A percentile compares a stretch with the other conserved stretches of the same genome.
Conservation (phyloP, 2,113 vertebrate genomes). For the Entomyzon cyanotis region DNA sequence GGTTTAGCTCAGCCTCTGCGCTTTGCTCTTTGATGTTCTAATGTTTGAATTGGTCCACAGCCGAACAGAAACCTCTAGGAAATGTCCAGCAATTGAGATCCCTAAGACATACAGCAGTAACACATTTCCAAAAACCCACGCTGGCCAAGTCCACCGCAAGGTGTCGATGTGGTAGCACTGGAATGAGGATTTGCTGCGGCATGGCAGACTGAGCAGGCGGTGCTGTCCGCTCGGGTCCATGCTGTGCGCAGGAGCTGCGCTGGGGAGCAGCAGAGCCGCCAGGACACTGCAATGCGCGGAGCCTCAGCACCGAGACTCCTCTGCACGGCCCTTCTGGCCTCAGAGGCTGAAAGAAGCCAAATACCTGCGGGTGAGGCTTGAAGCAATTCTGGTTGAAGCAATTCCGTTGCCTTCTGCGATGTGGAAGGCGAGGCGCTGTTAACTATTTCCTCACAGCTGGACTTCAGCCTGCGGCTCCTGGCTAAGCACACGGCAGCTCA, state of each 20-base stretch:
- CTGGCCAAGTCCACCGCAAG: not conserved
- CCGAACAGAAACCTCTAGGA: not conserved
- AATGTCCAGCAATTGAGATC: not conserved
- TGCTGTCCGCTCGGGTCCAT: accelerated
- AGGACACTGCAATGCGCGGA: accelerated
- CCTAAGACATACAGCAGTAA: accelerated
- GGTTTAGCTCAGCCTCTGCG: not conserved
- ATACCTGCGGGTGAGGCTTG: accelerated
- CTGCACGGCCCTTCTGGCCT: accelerated
- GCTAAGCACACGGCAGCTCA: accelerated
- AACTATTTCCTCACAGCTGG: accelerated
- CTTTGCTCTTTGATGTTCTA: not conserved
- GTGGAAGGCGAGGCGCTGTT: accelerated
- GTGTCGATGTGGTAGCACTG: conserved; percentile 7
- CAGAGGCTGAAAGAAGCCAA: accelerated
- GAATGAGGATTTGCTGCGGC: not conserved
- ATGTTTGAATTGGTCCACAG: not conserved
- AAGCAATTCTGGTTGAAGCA: accelerated
- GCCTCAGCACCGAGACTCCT: accelerated
- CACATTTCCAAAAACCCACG: accelerated
- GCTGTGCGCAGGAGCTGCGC: accelerated
- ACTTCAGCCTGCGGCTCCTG: accelerated
- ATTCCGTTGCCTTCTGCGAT: accelerated
- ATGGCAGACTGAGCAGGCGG: accelerated
- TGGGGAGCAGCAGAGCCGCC: accelerated